Percentiles rank a stretch among this genome's conserved stretches.
phyloP scores from a whole-genome alignment of 2,888 invertebrate species.

The Ptycholaimellus sp. region DNA sequence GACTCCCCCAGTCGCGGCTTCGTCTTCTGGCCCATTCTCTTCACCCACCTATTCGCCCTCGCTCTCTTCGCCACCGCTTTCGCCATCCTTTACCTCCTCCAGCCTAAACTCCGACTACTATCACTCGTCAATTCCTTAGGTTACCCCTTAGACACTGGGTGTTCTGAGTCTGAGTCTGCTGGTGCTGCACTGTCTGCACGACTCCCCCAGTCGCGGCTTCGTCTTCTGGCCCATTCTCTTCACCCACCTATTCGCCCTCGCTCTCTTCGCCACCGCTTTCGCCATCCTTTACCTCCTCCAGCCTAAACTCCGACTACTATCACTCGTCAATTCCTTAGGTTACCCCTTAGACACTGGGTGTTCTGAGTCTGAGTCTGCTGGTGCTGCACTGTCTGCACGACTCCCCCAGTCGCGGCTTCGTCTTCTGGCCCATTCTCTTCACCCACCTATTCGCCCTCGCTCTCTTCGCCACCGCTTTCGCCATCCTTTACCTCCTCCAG shows the following conservation, averaged over 20 bases:
- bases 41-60: slow-evolving; percentile 53
- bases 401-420: no score
- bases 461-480: no score
- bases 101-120: background rate
- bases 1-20: background rate
- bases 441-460: no score
- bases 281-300: background rate
- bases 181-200: background rate
- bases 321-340: background rate
- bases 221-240: slow-evolving; percentile 39
- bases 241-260: slow-evolving; percentile 49
- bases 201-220: background rate
- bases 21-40: slow-evolving; percentile 36
- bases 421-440: no score
- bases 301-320: background rate
- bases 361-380: no score
- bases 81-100: background rate
- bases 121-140: no score
- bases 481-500: no score
- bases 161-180: no score
- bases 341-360: no score
- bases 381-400: no score
- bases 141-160: no score
- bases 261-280: background rate
- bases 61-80: background rate